Evolutionary conservation across 2,797 vertebrate species (phyloP), one percentile per base, ranked within the genome.

Genomic region (Enteromius trimaculatus): DNA sequence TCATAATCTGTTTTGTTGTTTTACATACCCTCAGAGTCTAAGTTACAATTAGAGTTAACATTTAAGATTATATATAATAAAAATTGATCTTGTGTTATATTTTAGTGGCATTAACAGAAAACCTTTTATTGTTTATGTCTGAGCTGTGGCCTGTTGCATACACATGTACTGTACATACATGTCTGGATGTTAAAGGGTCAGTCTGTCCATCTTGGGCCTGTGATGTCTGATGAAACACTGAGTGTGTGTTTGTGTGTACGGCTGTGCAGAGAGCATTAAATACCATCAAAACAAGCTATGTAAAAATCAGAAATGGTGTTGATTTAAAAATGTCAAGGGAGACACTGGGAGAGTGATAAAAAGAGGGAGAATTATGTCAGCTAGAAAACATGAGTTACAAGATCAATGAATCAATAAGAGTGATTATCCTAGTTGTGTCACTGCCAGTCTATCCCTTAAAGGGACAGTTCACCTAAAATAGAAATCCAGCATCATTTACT

Each of bases 401-500:
- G 26, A 85, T 86, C 34, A 49, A 76, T 81, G 0, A 79, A 74
- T 86, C 78, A 69, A 77, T 69, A 65, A 16, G 42, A 74, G 34
- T 7, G 71, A 49, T 72, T 83, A 53, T 80, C 64, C 47, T 55
- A 70, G 80, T 68, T 80, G 47, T 74, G 44, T 16, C 64, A 72
- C 62, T 75, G 82, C 69, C 55, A 81, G 79, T 84, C 76, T n/a
- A 66, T 58, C 6, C 78, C 51, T 88, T 62, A 81, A 80, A 70
- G 34, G 34, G n/a, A 80, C 17, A 80, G 23, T 77, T 74, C 71
- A n/a, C 47, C 47, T 21, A 34, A 74, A 74, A 74, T 44, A 64
- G 14, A 31, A 64, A 31, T 31, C 29, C 34, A 29, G 3, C 13
- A 42, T 23, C 11, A 47, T 44, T 77, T 37, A 62, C 16, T 51